Conservation (phyloP, 2,888 invertebrate genomes). For the Hydrotaea cyrtoneurina region DNA sequence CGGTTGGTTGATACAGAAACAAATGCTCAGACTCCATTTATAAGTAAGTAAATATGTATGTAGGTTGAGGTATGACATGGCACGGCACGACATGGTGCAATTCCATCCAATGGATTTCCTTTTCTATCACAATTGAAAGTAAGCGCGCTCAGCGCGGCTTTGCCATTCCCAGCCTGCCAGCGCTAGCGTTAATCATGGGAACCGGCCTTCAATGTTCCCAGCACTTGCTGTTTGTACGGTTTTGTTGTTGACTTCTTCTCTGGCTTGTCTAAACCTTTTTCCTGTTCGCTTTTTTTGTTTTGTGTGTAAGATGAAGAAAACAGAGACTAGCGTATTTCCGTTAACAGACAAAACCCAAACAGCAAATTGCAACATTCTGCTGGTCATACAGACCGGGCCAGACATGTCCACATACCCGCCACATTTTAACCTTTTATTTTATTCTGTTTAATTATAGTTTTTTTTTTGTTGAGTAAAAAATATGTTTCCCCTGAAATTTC, state of each 20-base stretch:
- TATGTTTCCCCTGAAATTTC: conserved; percentile 30
- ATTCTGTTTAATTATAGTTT: conserved; percentile 19
- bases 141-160: conserved; percentile 19
- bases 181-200: conserved; percentile 54
- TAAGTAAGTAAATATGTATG: neutral
- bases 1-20: neutral
- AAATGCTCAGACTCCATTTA: neutral
- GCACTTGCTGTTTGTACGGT: neutral
- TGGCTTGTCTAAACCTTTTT: neutral
- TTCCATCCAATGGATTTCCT: conserved; percentile 21
- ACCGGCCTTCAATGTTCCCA: conserved; percentile 23
- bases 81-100: neutral
- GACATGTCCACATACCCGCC: too few species aligned
- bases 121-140: conserved; percentile 24
- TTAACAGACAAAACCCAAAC: neutral
- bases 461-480: conserved; percentile 6
- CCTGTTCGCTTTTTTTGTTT: neutral
- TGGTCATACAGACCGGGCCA: neutral
- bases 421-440: conserved; percentile 1
- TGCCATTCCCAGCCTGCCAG: conserved; percentile 50
- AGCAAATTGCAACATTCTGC: conserved; percentile 34
- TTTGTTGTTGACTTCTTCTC: neutral
- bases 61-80: neutral
- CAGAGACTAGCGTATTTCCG: conserved; percentile 10
- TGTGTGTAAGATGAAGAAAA: neutral